These are phyloP conservation scores for Tursiops truncatus DNA, from an alignment of 2,113 vertebrate genomes.

Conservation along the genomic window DNA sequence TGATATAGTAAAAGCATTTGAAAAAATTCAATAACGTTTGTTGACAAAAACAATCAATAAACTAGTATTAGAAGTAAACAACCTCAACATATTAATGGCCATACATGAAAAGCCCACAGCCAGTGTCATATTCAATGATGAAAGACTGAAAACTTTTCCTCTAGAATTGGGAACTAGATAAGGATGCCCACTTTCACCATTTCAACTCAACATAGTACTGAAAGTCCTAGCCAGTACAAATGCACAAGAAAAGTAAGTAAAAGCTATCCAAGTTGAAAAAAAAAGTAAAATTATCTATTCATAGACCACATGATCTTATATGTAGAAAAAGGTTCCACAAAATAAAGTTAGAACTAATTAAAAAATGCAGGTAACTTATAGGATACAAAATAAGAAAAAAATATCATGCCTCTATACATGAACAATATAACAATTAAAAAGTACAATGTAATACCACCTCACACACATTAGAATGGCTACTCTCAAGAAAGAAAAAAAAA, in stretches of 20 bases:
- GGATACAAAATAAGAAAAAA: background rate
- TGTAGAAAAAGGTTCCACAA: background rate
- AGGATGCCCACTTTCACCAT: background rate
- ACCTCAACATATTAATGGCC: background rate
- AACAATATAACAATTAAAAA: background rate
- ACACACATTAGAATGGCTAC: background rate
- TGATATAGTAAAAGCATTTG: background rate
- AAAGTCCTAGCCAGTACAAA: background rate
- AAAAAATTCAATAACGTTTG: background rate
- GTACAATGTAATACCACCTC: background rate
- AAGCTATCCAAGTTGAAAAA: background rate
- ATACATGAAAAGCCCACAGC: background rate
- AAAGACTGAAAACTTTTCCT: background rate
- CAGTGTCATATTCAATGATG: background rate
- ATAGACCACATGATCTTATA: background rate
- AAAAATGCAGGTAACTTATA: background rate
- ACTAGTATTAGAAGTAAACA: background rate
- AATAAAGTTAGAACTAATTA: background rate
- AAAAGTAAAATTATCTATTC: background rate
- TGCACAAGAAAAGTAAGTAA: background rate
- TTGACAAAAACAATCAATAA: background rate
- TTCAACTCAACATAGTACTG: background rate
- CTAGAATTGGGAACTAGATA: background rate
- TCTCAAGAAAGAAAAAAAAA: background rate
- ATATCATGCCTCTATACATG: background rate